Conservation (phyloP, 2,888 invertebrate genomes). For the Synergus japonicus region DNA sequence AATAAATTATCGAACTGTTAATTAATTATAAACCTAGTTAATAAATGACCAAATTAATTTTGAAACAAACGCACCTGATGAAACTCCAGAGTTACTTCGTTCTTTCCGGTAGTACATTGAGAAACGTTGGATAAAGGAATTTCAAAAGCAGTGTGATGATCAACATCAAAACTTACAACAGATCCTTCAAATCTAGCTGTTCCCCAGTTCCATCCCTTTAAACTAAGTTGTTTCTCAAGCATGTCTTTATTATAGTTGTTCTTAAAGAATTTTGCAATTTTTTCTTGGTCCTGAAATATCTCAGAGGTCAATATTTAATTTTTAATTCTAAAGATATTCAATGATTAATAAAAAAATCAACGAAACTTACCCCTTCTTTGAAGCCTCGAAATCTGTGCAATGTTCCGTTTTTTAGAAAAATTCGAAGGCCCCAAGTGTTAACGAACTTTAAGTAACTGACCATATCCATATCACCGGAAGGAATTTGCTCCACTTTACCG, state of each 20-base stretch:
- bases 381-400: slow-evolving; percentile 96
- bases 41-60: neutral
- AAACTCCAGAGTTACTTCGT: slow-evolving; percentile 98
- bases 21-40: neutral
- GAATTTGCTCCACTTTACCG: slow-evolving; percentile 95
- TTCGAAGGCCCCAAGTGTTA: slow-evolving; percentile 88
- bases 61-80: slow-evolving; percentile 84
- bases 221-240: slow-evolving; percentile 93
- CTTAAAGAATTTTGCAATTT: slow-evolving; percentile 92
- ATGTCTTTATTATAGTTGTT: slow-evolving; percentile 90
- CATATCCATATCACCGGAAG: slow-evolving; percentile 90
- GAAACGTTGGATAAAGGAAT: slow-evolving; percentile 97
- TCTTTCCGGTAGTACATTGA: slow-evolving; percentile 96
- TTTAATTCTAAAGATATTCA: slow-evolving; percentile 29
- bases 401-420: slow-evolving; percentile 93
- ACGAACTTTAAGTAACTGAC: slow-evolving; percentile 96
- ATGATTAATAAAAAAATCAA: slow-evolving; percentile 34
- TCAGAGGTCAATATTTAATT: slow-evolving; percentile 17
- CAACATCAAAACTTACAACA: slow-evolving; percentile 90
- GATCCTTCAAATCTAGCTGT: slow-evolving; percentile 95
- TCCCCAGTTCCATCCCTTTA: slow-evolving; percentile 99
- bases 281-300: slow-evolving; percentile 89
- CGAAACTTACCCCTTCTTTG: slow-evolving; percentile 86
- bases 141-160: slow-evolving; percentile 93
- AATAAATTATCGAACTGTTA: slow-evolving; percentile 6